A percentile compares a stretch with the other conserved stretches of the same genome.
phyloP scores from a whole-genome alignment of 2,113 vertebrate genomes.

The Eurystomus gularis region DNA sequence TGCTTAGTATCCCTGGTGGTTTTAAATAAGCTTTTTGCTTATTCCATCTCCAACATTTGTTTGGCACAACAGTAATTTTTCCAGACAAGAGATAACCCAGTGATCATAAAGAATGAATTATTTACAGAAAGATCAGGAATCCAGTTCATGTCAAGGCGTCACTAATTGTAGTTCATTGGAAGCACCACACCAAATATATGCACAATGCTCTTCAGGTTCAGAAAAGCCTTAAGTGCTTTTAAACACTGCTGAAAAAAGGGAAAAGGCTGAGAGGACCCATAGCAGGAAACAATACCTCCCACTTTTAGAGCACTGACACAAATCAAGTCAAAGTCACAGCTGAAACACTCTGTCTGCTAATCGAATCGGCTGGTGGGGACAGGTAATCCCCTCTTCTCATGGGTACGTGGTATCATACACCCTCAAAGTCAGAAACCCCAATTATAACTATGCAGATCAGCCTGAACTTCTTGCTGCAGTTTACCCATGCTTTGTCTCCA shows the following conservation, averaged over 20 bases:
- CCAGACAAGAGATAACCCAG: slow-evolving; percentile 33
- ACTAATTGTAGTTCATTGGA: not conserved
- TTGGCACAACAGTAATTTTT: slow-evolving; percentile 26
- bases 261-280: not conserved
- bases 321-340: not conserved
- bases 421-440: not conserved
- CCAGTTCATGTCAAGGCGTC: not conserved
- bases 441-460: rapidly evolving
- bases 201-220: slow-evolving; percentile 4
- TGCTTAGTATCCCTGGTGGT: not conserved
- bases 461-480: not conserved
- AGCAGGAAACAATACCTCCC: not conserved
- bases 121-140: not conserved
- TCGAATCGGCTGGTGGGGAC: not conserved
- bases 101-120: slow-evolving; percentile 37
- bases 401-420: not conserved
- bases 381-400: not conserved
- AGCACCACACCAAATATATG: not conserved
- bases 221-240: not conserved
- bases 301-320: not conserved
- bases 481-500: not conserved
- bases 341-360: not conserved
- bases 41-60: slow-evolving; percentile 7
- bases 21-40: slow-evolving; percentile 9
- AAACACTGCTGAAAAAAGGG: not conserved